Evolutionary conservation across 2,113 vertebrate genomes (phyloP).

Genomic region (Phylloscopus trochilus): DNA sequence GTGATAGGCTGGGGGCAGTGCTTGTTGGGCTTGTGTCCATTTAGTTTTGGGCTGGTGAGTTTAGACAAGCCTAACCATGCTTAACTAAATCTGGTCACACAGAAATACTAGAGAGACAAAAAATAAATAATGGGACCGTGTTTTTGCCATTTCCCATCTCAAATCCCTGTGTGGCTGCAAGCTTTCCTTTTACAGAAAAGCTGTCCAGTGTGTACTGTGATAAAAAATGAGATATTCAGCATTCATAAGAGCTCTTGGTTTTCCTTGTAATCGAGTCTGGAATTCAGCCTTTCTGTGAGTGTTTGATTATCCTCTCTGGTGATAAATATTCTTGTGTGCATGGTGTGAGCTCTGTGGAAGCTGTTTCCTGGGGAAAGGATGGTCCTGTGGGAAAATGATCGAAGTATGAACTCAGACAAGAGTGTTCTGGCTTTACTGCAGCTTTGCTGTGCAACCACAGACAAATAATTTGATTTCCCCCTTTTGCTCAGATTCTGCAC

Average conservation of each 20-base stretch:
- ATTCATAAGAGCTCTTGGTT: not conserved
- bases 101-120: not conserved
- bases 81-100: not conserved
- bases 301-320: not conserved
- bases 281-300: not conserved
- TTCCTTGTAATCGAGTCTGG: not conserved
- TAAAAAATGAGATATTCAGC: not conserved
- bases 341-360: not conserved
- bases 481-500: not conserved
- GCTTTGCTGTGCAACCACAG: not conserved
- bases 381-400: not conserved
- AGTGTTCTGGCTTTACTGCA: not conserved
- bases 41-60: not conserved
- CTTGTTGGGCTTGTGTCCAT: not conserved
- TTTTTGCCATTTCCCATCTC: not conserved
- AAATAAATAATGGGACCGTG: not conserved
- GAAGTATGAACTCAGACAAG: not conserved
- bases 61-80: not conserved
- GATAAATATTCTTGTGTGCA: not conserved
- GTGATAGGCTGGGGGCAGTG: not conserved
- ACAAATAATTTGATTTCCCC: not conserved
- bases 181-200: not conserved
- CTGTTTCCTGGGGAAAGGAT: not conserved
- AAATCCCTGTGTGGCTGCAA: not conserved
- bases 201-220: not conserved